Base-by-base conservation (phyloP, 2,797 vertebrate species). In the Cyprinodon diabolis region DNA sequence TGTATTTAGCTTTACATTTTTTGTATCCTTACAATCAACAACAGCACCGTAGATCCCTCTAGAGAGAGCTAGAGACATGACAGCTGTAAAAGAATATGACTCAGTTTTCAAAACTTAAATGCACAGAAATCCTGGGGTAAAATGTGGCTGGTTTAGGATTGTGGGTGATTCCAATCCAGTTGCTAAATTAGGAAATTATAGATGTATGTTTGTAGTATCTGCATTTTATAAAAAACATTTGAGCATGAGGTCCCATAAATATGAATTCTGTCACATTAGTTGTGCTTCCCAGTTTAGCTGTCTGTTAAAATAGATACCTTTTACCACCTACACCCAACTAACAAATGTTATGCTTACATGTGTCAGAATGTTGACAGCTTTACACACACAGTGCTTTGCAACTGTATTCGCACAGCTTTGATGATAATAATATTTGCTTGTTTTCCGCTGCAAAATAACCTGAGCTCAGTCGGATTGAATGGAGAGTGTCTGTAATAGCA, bases 101-200 rank as follows among this genome's bases (percentile, higher is more conserved):
- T 87, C 74, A 65, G 71, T 79, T 84, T 72, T 79, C 40, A 79
- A 62, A 85, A 79, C 77, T 77, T 77, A 79, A 84, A 52, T 76
- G 78, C 65, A 52, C 78, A 72, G 56, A 76, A 80, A 75, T 40
- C 43, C 25, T 76, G 21, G 68, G 77, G 43, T 19, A 70, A 21
- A 25, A 17, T 17, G 71, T 10, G 30, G 60, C 51, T 54, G 66
- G 23, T 11, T 66, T 47, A n/a, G 25, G 9, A 52, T 11, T 21
- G 55, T 19, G 60, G 60, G 67, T 78, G 68, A 57, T 74, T 84
- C 47, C 78, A 84, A 80, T 88, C 78, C 84, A 78, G 60, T 12
- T 77, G 71, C 78, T 72, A 90, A 87, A 87, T 88, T 74, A 85
- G 82, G 25, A 83, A 85, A 83, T 83, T 62, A 87, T 83, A 40